phyloP scores from a whole-genome alignment of 2,888 invertebrate species.

The Drosophila lutescens region DNA sequence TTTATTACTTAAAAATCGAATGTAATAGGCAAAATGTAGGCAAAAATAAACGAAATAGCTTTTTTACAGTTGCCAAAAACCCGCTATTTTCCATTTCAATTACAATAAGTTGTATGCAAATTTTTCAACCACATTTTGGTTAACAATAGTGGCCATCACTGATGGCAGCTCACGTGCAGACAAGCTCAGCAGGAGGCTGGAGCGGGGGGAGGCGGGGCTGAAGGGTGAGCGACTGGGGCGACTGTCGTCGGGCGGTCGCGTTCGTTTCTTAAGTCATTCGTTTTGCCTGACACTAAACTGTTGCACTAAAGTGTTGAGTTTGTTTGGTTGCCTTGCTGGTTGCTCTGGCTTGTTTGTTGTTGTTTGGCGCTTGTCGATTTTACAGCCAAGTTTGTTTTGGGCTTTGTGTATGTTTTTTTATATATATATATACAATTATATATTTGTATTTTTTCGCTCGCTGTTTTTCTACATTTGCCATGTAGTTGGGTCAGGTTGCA shows the following conservation, averaged over 20 bases:
- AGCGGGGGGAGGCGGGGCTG: neutral
- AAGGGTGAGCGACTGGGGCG: constrained; percentile 13
- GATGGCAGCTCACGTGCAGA: constrained; percentile 45
- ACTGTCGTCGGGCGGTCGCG: constrained; percentile 68
- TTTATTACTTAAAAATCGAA: neutral
- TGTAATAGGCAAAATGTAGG: neutral
- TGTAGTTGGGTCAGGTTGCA: constrained; percentile 79
- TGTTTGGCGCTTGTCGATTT: constrained; percentile 65
- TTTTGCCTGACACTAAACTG: constrained; percentile 74
- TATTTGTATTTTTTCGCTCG: constrained; percentile 14
- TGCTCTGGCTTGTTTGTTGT: constrained; percentile 49
- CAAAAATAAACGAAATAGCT: neutral
- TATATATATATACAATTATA: no score
- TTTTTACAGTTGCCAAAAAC: neutral
- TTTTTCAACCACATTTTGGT: constrained; percentile 1
- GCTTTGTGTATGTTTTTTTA: constrained; percentile 38
- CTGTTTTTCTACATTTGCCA: constrained; percentile 62
- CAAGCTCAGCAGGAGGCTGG: neutral
- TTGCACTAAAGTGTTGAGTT: constrained; percentile 71
- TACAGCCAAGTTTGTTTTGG: constrained; percentile 66
- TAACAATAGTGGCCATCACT: constrained; percentile 25
- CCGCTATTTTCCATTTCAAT: neutral
- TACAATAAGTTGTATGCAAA: neutral
- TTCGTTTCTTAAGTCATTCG: constrained; percentile 79
- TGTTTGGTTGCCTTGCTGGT: constrained; percentile 37